Evolutionary conservation across 2,113 vertebrate genomes (phyloP), one percentile per base, ranked within the genome.

Genomic region (Coturnix japonica): DNA sequence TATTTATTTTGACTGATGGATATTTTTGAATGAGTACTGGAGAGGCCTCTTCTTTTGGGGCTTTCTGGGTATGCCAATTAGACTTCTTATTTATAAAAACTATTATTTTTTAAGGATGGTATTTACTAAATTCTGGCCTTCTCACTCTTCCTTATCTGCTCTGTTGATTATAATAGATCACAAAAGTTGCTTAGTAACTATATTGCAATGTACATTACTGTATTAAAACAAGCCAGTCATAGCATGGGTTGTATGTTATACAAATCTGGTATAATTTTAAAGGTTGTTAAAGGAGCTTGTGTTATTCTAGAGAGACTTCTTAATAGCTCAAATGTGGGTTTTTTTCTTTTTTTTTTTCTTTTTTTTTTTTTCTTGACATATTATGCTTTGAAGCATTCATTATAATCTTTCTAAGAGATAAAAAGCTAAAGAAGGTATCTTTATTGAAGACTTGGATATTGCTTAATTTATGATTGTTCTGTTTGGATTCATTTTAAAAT

Each of bases 401-500:
- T 75, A 39, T 60, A 56, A 57, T 66, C 19, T 82, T 71, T 59
- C 26, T 78, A 65, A 71, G 77, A 71, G 80, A 75, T 44, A 44
- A 30, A 25, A 69, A 78, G 49, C 41, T 1, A 64, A 65, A 84
- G 90, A 89, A 92, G 25, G 44, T 80, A 87, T 44, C 46, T 72
- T 63, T 95, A 61, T 91, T 91, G 92, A 94, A 71, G 94, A 94
- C 49, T n/a, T 86, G 7, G 2, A 4, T 67, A 91, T 94, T 89
- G 25, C 91, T 74, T 96, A 97, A 96, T 97, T 97, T 97, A 94
- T 13, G 53, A 51, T 90, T 57, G 73, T 93, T 96, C 81, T 89
- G 89, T 89, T 96, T 95, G 66, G 69, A 96, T 97, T 97, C 39
- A 91, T 97, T 97, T 97, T 96, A 95, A 95, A 93, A 97, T 98